These are phyloP conservation scores for Meriones psammophilus DNA, from an alignment of 2,797 vertebrate species.

Conservation along the genomic window DNA sequence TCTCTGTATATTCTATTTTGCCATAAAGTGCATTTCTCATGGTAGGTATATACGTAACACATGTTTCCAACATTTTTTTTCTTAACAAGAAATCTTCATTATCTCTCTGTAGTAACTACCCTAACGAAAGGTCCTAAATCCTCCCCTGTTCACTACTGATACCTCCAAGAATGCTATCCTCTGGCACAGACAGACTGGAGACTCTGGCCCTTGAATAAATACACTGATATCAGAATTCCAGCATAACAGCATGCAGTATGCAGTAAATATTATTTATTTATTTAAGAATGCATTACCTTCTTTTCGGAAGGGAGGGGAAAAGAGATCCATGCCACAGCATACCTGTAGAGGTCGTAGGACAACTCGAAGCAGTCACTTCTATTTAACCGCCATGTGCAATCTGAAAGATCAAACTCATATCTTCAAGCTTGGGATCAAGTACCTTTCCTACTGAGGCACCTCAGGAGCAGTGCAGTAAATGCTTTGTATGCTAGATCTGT, in stretches of 20 bases:
- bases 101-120: background rate
- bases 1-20: background rate
- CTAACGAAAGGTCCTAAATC: background rate
- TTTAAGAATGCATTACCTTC: background rate
- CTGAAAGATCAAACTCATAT: background rate
- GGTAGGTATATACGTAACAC: background rate
- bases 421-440: background rate
- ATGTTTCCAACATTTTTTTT: background rate
- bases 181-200: background rate
- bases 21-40: background rate
- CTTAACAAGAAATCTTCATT: background rate
- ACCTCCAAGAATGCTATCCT: background rate
- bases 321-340: no score
- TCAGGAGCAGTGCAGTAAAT: background rate
- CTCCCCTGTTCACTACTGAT: background rate
- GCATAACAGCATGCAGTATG: background rate
- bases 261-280: background rate
- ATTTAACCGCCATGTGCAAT: no score
- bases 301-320: background rate
- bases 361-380: background rate
- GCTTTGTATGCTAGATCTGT: background rate
- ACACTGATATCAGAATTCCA: background rate
- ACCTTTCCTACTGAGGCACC: background rate
- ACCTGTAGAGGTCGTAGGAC: background rate
- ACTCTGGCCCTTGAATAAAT: background rate